These are phyloP conservation scores for Drosophila varians DNA, from an alignment of 1,140 invertebrate genomes.

Conservation along the genomic window DNA sequence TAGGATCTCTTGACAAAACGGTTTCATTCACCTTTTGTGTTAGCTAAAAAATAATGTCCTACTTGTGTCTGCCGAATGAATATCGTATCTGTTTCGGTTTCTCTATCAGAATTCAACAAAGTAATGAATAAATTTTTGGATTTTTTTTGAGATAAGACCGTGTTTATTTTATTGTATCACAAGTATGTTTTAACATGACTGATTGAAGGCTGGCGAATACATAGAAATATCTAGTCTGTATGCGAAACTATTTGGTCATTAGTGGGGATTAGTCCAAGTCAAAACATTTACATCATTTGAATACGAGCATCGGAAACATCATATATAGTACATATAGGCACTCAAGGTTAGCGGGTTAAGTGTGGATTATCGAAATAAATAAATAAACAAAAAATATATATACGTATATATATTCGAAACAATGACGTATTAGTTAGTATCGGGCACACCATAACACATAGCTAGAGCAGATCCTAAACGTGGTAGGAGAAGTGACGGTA, in stretches of 20 bases:
- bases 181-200: conserved; percentile 73
- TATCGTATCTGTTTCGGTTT: conserved; percentile 54
- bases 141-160: conserved; percentile 53
- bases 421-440: conserved; percentile 43
- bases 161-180: conserved; percentile 78
- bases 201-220: conserved; percentile 56
- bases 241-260: conserved; percentile 58
- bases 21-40: neutral
- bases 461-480: conserved; percentile 85
- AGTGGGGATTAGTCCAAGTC: conserved; percentile 69
- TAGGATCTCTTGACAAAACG: conserved; percentile 17
- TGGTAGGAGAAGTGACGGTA: conserved; percentile 94
- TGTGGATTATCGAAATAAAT: conserved; percentile 33
- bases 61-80: conserved; percentile 54
- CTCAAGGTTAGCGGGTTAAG: conserved; percentile 55
- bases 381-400: conserved; percentile 3
- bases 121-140: conserved; percentile 20
- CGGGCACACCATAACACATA: conserved; percentile 34
- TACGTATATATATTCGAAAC: conserved; percentile 28
- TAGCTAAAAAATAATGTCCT: neutral
- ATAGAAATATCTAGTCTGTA: conserved; percentile 52
- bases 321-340: conserved; percentile 40
- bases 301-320: conserved; percentile 39
- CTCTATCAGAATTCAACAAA: conserved; percentile 1
- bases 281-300: conserved; percentile 60